Percentiles rank a stretch among this genome's conserved stretches.
These are phyloP conservation scores for Ethmia dodecea DNA, from an alignment of 2,888 invertebrate species.

Conservation along the genomic window DNA sequence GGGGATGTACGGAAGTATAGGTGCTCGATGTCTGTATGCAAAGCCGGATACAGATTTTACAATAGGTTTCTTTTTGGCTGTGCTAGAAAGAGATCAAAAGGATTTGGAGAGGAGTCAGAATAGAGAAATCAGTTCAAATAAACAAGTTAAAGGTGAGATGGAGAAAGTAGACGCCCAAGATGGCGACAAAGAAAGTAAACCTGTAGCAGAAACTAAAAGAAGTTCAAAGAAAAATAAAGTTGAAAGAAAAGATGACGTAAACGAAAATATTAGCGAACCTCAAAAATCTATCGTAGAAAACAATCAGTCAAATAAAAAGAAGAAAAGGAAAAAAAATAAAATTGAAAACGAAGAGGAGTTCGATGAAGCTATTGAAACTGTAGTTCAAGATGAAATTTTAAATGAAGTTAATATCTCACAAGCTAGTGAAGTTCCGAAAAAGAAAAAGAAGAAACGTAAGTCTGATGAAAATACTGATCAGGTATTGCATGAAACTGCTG, in stretches of 20 bases:
- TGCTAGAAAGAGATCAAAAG: constrained; percentile 83
- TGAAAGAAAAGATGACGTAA: constrained; percentile 9
- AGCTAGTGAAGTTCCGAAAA: constrained; percentile 9
- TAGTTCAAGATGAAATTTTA: background rate
- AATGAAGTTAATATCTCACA: background rate
- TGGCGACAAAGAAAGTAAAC: background rate
- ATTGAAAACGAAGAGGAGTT: constrained; percentile 7
- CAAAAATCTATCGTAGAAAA: background rate
- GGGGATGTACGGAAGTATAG: constrained; percentile 80
- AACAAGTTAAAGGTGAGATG: too few relatives aligned
- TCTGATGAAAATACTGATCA: background rate
- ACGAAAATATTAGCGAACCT: constrained; percentile 7
- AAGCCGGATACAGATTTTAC: constrained; percentile 86
- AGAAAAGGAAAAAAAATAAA: constrained; percentile 22
- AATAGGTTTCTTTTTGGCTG: constrained; percentile 97
- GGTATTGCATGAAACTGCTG: background rate
- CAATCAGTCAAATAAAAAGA: constrained; percentile 21
- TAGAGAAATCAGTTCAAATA: constrained; percentile 1
- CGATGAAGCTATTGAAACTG: background rate
- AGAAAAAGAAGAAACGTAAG: constrained; percentile 17
- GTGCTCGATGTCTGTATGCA: constrained; percentile 87
- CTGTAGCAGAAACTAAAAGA: too few relatives aligned
- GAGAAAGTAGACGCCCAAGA: background rate
- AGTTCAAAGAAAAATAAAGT: constrained; percentile 4
- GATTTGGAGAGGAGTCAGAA: constrained; percentile 39